phyloP scores from a whole-genome alignment of 1,140 invertebrate genomes.

The Pogonomyrmex barbatus region DNA sequence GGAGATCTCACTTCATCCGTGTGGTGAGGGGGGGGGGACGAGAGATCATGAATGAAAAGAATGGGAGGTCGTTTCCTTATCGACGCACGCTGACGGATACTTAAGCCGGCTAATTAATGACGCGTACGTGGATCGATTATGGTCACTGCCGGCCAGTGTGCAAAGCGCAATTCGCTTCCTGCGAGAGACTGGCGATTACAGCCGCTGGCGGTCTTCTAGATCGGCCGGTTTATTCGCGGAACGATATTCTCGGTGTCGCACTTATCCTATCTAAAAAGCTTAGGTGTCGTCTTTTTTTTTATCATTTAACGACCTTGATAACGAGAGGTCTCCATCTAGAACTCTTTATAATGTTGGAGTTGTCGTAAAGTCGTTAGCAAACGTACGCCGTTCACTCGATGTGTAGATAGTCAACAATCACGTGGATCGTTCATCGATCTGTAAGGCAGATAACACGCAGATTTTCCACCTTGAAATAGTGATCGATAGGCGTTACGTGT shows the following conservation, averaged over 20 bases:
- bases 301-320: conserved; percentile 26
- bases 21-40: background rate
- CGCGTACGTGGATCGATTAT: conserved; percentile 62
- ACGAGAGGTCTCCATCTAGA: background rate
- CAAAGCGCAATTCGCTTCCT: conserved; percentile 41
- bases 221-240: conserved; percentile 28
- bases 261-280: conserved; percentile 17
- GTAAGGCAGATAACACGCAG: background rate
- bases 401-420: background rate
- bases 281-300: conserved; percentile 3
- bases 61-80: conserved; percentile 62
- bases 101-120: conserved; percentile 62
- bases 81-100: conserved; percentile 61
- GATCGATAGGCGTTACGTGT: conserved; percentile 38
- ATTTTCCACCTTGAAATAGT: background rate
- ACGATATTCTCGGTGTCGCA: background rate
- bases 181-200: background rate
- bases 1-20: background rate
- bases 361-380: conserved; percentile 15
- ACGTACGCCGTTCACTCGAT: background rate
- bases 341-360: background rate
- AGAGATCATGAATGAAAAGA: conserved; percentile 55
- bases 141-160: conserved; percentile 8
- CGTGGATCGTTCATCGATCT: conserved; percentile 33
- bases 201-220: background rate